phyloP scores from a whole-genome alignment of 2,888 invertebrate genomes.

The Palloptera scutellata region DNA sequence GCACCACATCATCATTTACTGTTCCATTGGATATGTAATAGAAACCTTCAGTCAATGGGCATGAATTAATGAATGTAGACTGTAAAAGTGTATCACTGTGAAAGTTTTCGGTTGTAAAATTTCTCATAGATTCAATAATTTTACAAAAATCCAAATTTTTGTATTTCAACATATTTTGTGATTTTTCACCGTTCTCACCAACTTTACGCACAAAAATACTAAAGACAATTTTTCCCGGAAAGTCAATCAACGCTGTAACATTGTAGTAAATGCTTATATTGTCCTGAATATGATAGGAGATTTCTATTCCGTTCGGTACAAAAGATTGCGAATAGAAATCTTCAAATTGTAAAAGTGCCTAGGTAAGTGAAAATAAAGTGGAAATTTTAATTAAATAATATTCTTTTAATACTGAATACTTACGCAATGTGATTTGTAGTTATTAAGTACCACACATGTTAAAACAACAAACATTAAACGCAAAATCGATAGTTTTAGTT shows the following conservation, averaged over 20 bases:
- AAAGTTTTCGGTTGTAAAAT: conserved; percentile 38
- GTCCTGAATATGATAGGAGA: conserved; percentile 40
- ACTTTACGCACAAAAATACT: conserved; percentile 47
- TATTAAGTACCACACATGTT: too few relatives aligned
- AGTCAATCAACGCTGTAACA: conserved; percentile 44
- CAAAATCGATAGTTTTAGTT: too few relatives aligned
- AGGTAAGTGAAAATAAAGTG: neutral
- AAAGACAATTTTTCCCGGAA: conserved; percentile 52
- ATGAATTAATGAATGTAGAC: conserved; percentile 48
- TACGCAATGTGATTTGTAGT: too few relatives aligned
- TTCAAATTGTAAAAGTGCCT: conserved; percentile 39
- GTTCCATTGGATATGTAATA: conserved; percentile 43
- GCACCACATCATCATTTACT: conserved; percentile 37
- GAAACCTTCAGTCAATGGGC: conserved; percentile 52
- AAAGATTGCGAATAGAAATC: conserved; percentile 51
- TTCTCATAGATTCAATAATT: conserved; percentile 47
- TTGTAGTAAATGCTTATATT: conserved; percentile 43
- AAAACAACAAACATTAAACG: too few relatives aligned
- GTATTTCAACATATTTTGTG: conserved; percentile 40
- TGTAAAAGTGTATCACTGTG: conserved; percentile 39
- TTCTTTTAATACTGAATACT: too few relatives aligned
- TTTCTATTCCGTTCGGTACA: conserved; percentile 47
- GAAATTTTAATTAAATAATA: neutral
- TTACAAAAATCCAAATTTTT: conserved; percentile 53
- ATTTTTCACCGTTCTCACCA: conserved; percentile 33